phyloP scores from a whole-genome alignment of 1,140 invertebrate genomes.

The Pomacea maculata region DNA sequence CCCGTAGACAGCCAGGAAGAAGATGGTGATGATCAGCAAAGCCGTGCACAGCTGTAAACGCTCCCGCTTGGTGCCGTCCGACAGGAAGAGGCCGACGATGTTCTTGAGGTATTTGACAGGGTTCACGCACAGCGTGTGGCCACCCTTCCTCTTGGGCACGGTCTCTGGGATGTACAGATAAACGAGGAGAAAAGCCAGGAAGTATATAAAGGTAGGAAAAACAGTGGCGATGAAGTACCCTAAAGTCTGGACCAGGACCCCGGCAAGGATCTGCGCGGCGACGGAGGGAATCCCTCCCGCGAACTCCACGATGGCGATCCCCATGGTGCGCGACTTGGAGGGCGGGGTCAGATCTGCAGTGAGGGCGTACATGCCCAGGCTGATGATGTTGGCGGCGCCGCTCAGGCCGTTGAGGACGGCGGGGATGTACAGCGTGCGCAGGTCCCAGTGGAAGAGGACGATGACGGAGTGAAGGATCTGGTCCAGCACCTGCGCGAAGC shows the following conservation, averaged over 20 bases:
- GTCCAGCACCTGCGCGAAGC: not conserved
- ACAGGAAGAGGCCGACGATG: not conserved
- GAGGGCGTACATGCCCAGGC: constrained; percentile 18
- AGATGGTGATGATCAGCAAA: not conserved
- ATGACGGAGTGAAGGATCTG: not conserved
- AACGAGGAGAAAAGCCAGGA: constrained; percentile 3
- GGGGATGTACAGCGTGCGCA: constrained; percentile 1
- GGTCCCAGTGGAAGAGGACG: not conserved
- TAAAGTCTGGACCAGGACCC: not conserved
- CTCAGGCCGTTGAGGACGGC: constrained; percentile 5
- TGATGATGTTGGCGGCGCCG: constrained; percentile 9
- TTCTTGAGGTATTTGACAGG: not conserved
- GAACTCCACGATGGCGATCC: constrained; percentile 7
- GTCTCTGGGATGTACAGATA: constrained; percentile 10
- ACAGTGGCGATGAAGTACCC: constrained; percentile 8
- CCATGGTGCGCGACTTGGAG: constrained; percentile 7
- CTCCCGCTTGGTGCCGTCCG: constrained; percentile 1
- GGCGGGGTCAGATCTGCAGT: constrained; percentile 22
- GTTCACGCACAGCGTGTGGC: not conserved
- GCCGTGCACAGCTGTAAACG: not conserved
- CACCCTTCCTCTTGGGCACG: not conserved
- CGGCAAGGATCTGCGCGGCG: not conserved
- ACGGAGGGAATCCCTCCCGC: not conserved
- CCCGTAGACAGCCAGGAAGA: not conserved
- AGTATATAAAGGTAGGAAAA: not conserved